Base-by-base conservation (phyloP, 1,140 invertebrate species). In the Pseudomyrmex gracilis region DNA sequence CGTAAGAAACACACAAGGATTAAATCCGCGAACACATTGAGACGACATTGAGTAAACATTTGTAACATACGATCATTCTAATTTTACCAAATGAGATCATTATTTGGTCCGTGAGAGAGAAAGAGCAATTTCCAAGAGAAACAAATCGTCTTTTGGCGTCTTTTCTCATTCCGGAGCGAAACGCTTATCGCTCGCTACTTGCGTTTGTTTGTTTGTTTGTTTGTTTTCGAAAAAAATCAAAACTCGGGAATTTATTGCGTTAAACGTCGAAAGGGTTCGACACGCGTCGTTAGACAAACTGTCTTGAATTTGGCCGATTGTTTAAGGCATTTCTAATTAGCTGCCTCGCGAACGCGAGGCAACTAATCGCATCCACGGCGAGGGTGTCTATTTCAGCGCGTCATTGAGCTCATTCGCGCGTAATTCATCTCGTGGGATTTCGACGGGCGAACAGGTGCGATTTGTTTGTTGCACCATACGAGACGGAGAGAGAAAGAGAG, bases 401-500 rank as follows among this genome's bases (percentile, higher is more conserved):
- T 61, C 61, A 77, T 66, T 53, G 61, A 53, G n/a, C 12, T 57
- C 51, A 17, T n/a, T 5, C 47, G 51, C 9, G 9, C 20, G 34
- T 22, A 47, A 77, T 77, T 63, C 51, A 53, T 17, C 43, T 8
- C 17, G 60, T 45, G 60, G 49, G 77, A 82, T 73, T 17, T 9
- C 22, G 64, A 68, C 24, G 64, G 43, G 22, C 64, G 34, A 82
- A 53, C 58, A 84, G 64, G 57, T 71, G 70, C 22, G 76, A 77
- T 77, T 73, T 67, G 58, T 57, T 74, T 70, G 20, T 9, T 55
- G 43, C 34, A 13, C 15, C 20, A 49, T 4, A 17, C 4, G 5
- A 34, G 34, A 34, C n/a, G n/a, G 7, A 34, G 34, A 34, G 34
- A 2, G 22, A 20, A 22, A 34, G 5, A 34, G 34, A 34, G 7